phyloP scores from a whole-genome alignment of 2,797 vertebrate species.

The Coilia nasus region DNA sequence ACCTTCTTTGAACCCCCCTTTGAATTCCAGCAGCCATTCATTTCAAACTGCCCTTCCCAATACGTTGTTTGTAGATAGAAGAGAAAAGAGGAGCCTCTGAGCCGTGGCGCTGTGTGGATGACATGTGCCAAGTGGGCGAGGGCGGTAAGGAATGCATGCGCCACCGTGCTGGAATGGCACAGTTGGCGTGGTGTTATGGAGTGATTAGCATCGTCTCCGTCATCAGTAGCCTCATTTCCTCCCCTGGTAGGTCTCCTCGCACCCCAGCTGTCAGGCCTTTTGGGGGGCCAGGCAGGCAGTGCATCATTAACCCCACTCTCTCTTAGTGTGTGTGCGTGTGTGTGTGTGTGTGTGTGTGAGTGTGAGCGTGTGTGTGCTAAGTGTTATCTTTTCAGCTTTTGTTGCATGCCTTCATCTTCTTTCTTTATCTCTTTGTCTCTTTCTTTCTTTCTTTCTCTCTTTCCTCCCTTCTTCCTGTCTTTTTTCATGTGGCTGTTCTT shows the following conservation, averaged over 20 bases:
- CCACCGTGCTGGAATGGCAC: neutral
- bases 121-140: neutral
- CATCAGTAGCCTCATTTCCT: neutral
- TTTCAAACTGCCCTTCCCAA: neutral
- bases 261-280: neutral
- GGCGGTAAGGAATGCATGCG: neutral
- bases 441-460: no score
- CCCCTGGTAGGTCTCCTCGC: neutral
- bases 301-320: neutral
- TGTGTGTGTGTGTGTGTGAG: neutral
- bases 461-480: no score
- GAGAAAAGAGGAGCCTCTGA: neutral
- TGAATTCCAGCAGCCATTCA: neutral
- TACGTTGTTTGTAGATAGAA: neutral
- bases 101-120: neutral
- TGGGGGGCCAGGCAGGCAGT: neutral
- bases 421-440: no score
- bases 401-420: neutral
- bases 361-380: neutral
- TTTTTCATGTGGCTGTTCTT: neutral
- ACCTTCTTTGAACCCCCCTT: neutral
- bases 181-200: neutral
- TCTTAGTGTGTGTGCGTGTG: neutral
- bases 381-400: neutral
- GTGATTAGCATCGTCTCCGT: neutral